Percentiles rank a stretch among this genome's conserved stretches.
phyloP scores from a whole-genome alignment of 2,797 vertebrate genomes.

The Leptatherina wallacei region DNA sequence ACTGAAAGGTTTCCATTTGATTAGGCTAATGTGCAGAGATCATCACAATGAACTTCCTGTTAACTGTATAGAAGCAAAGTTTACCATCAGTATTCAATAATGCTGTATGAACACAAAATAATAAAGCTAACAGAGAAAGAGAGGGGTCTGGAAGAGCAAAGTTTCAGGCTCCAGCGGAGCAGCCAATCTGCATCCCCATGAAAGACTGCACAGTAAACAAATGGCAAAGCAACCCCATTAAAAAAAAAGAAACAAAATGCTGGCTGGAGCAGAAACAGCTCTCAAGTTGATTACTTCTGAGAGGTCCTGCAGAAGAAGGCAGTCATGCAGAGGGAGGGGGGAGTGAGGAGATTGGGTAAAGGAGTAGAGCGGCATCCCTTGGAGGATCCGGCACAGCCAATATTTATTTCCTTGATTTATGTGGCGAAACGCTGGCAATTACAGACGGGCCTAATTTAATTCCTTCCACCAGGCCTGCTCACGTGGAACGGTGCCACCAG shows the following conservation, averaged over 20 bases:
- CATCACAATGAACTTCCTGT: too few relatives aligned
- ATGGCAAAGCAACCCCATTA: conserved; percentile 30
- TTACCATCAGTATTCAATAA: conserved; percentile 10
- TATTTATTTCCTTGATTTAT: conserved; percentile 85
- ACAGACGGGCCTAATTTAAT: conserved; percentile 77
- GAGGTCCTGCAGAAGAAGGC: conserved; percentile 68
- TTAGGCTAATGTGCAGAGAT: background rate
- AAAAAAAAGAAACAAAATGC: conserved; percentile 23
- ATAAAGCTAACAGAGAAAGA: conserved; percentile 29
- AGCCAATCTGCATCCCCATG: conserved; percentile 53
- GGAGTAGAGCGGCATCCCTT: conserved; percentile 63
- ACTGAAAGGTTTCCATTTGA: background rate
- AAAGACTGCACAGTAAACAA: conserved; percentile 57
- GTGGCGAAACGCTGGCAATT: conserved; percentile 76
- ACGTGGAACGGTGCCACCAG: conserved; percentile 53
- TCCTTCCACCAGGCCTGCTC: conserved; percentile 65
- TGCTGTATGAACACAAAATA: background rate
- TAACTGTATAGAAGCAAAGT: background rate
- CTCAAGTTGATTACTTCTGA: conserved; percentile 75
- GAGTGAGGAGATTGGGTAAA: conserved; percentile 6
- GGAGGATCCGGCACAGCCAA: conserved; percentile 67
- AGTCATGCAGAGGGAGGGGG: conserved; percentile 41
- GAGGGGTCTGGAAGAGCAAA: background rate
- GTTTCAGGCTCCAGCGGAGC: conserved; percentile 28
- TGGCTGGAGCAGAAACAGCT: conserved; percentile 60